A percentile compares a stretch with the other conserved stretches of the same genome.
Evolutionary conservation across 2,113 vertebrate species (phyloP).

Genomic region (Callithrix jacchus): DNA sequence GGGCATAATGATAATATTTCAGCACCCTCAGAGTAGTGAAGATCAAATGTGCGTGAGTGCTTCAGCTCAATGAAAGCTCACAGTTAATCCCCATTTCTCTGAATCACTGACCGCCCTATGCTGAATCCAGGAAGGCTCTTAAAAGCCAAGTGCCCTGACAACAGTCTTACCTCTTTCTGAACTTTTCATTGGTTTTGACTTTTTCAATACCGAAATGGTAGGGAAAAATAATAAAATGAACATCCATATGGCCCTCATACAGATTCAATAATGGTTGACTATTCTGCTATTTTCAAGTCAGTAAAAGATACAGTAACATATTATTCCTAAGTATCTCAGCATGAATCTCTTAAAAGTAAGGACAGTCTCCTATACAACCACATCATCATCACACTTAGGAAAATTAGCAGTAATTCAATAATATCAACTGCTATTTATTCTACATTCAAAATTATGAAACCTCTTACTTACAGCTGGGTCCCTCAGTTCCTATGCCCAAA

Average conservation of each 20-base stretch:
- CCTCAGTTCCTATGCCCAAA: neutral
- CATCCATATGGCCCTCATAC: neutral
- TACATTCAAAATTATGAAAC: neutral
- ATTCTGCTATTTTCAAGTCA: slow-evolving; percentile 16
- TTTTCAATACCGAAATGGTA: neutral
- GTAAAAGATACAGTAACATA: neutral
- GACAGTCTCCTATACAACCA: neutral
- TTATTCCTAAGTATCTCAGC: neutral
- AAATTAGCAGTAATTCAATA: neutral
- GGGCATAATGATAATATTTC: too few relatives aligned
- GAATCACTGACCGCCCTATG: neutral
- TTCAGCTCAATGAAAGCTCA: neutral
- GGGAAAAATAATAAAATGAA: neutral
- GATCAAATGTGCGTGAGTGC: neutral
- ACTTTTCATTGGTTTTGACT: neutral
- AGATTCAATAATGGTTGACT: neutral
- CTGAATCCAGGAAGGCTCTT: neutral
- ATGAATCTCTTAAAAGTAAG: neutral
- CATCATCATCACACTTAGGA: neutral
- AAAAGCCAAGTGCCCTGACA: neutral
- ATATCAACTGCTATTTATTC: neutral
- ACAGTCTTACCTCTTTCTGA: neutral
- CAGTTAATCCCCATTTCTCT: neutral
- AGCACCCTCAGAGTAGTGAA: neutral
- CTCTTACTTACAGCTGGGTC: neutral